phyloP scores from a whole-genome alignment of 2,888 invertebrate genomes.

The Urechis unicinctus region DNA sequence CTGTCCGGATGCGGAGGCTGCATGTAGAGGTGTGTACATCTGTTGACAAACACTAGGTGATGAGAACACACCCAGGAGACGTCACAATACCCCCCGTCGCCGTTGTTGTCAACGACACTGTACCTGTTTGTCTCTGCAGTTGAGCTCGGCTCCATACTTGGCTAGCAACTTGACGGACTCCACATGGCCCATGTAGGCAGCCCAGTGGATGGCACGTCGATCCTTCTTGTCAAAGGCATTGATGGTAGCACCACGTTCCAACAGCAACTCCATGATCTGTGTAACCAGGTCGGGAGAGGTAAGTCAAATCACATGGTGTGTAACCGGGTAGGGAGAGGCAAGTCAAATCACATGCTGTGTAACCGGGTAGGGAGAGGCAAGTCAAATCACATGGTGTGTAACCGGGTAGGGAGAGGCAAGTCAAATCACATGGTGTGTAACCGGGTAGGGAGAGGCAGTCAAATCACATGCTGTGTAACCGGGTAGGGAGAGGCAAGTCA shows the following conservation, averaged over 20 bases:
- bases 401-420: neutral
- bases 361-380: neutral
- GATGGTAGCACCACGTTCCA: constrained; percentile 57
- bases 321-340: neutral
- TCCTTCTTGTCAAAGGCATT: constrained; percentile 63
- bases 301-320: constrained; percentile 2
- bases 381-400: constrained; percentile 2
- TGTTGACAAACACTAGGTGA: constrained; percentile 18
- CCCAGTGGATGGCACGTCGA: constrained; percentile 60
- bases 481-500: neutral
- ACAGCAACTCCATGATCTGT: constrained; percentile 56
- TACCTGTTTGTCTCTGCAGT: constrained; percentile 52
- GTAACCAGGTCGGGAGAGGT: neutral
- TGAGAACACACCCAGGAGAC: no score
- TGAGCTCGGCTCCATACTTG: constrained; percentile 48
- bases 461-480: constrained; percentile 2
- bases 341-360: constrained; percentile 1
- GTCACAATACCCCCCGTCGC: neutral
- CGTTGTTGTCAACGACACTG: neutral
- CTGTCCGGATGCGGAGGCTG: constrained; percentile 59
- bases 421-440: constrained; percentile 2
- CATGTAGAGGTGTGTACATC: constrained; percentile 61
- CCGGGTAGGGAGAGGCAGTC: neutral
- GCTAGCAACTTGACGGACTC: constrained; percentile 45
- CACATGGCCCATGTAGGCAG: constrained; percentile 58